Evolutionary conservation across 1,140 invertebrate genomes (phyloP), one percentile per base, ranked within the genome.

Genomic region (Pseudomyrmex cubaensis): DNA sequence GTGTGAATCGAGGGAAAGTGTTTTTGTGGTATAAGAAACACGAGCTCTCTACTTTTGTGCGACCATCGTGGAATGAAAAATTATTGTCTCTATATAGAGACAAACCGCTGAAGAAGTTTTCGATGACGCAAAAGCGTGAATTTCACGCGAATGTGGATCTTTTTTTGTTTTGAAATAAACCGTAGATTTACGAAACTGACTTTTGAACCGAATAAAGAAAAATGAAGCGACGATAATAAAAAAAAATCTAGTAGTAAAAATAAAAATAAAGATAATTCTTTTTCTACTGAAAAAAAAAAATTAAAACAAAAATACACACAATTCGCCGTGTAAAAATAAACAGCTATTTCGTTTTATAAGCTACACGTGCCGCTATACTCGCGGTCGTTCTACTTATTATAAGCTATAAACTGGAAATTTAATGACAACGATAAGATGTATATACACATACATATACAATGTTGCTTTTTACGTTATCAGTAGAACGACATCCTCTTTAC

Each of bases 401-500:
- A 63, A 73, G 74, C 75, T 73, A 56, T 44, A 82, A 20, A 52
- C 62, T 17, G 17, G 15, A 75, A 62, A 64, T 75, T 73, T 82
- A 82, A 82, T 46, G 70, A 4, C 35, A 75, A 15, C 48, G 78
- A 75, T 82, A 75, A 74, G 25, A 44, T 54, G 54, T 46, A 82
- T 46, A 82, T 7, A 7, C 35, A 35, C 35, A 35, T 7, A 35
- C 35, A 35, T 7, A 0, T 7, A 35, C 78, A 75, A 82, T 82
- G 70, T 75, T 74, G 69, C 72, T 82, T 82, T 82, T 75, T 75
- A 75, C 50, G 70, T 70, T 82, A 82, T 82, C 78, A 62, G 22
- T 63, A 54, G 25, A 48, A 64, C 75, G 78, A 82, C 78, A 57
- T 82, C 57, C 70, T 82, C 50, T 35, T 75, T 73, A 63, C 44